Conservation (phyloP, 2,888 invertebrate species). For the Nemapogon koenigi region DNA sequence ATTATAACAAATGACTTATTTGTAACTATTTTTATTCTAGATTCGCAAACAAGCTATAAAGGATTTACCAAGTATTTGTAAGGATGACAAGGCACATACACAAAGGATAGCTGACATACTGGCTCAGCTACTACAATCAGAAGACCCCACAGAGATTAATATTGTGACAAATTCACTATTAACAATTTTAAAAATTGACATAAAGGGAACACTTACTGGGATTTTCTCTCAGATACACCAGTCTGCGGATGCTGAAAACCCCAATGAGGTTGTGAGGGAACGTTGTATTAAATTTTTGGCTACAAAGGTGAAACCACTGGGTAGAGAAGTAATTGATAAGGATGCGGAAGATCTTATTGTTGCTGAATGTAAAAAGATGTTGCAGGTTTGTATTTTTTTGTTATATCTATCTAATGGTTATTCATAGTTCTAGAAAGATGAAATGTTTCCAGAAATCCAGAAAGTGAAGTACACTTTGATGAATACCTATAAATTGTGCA, state of each 20-base stretch:
- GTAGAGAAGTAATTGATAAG: constrained; percentile 77
- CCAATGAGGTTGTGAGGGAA: constrained; percentile 77
- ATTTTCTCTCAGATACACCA: constrained; percentile 65
- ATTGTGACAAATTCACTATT: constrained; percentile 85
- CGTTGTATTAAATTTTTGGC: constrained; percentile 87
- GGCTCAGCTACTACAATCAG: constrained; percentile 87
- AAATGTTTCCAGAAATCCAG: too few relatives aligned
- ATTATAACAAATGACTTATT: too few relatives aligned
- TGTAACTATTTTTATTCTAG: too few relatives aligned
- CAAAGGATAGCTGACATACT: constrained; percentile 90
- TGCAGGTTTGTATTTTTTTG: constrained; percentile 62
- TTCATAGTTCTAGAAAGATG: too few relatives aligned
- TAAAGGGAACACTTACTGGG: constrained; percentile 66
- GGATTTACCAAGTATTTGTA: constrained; percentile 86
- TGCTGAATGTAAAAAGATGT: constrained; percentile 83
- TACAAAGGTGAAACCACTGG: constrained; percentile 81
- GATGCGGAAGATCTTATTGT: constrained; percentile 88
- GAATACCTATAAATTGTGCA: too few relatives aligned
- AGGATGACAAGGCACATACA: constrained; percentile 83
- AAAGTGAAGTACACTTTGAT: too few relatives aligned
- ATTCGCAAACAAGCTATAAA: constrained; percentile 95
- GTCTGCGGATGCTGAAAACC: constrained; percentile 56
- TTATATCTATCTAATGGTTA: too few relatives aligned
- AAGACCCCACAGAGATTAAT: constrained; percentile 83
- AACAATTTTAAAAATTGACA: constrained; percentile 77